Evolutionary conservation across 2,888 invertebrate species (phyloP), one percentile per base, ranked within the genome.

Genomic region (Metopia argyrocephala): DNA sequence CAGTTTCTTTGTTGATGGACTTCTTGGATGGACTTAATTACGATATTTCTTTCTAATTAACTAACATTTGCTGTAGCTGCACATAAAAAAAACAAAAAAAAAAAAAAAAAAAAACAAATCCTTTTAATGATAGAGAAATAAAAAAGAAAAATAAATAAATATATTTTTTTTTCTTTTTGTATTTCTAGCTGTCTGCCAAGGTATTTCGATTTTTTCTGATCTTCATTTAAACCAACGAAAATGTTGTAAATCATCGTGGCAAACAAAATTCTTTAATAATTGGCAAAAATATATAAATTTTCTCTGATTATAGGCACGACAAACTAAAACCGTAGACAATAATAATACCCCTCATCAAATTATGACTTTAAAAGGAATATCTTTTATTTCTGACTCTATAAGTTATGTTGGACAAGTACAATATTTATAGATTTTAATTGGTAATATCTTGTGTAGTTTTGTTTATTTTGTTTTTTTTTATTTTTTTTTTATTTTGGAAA

Each of bases 251-350:
- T 81, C 81, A 81, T 81, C 66, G 56, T 12, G 31, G 56, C 25
- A 76, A 38, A 76, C 68, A 70, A 66, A 79, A 83, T 83, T 81
- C 81, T 56, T 81, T 64, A 27, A 74, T 81, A 83, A 83, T 83
- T 83, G 81, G 79, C 81, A 76, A 75, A 78, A 80, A 71, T 73
- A 69, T 59, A 70, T 20, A 68, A 59, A 74, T 56, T 54, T 78
- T 38, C 74, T 75, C 18, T 75, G 78, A 70, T 71, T 76, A 57
- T 31, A 23, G 18, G 54, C 62, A 71, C 31, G 38, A 3, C 38
- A 38, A 38, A 38, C n/a, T 5, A 31, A 21, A 52, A 2, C 23
- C 59, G 54, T 52, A 54, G 18, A 54, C 18, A 69, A 66, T 59
- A 74, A 74, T 57, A 59, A 59, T 45, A 59, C 52, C 9, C 7